Evolutionary conservation across 2,797 vertebrate genomes (phyloP).

Genomic region (Catamblyrhynchus diadema): DNA sequence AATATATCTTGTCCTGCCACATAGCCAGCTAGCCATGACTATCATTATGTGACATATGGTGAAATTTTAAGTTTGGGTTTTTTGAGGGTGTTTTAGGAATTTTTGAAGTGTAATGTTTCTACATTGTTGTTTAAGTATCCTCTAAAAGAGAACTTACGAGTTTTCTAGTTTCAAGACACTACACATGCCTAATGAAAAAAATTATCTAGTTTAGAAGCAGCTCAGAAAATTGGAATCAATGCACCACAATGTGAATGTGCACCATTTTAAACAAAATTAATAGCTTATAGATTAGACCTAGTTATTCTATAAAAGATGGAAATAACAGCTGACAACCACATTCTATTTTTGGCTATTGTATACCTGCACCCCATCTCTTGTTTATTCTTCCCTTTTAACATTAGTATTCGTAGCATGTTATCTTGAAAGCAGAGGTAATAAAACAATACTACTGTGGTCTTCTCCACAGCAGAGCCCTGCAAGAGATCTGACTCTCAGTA

Average conservation of each 20-base stretch:
- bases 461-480: slow-evolving; percentile 2
- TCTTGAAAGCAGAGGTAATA: slow-evolving; percentile 34
- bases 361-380: not conserved
- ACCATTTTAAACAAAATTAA: not conserved
- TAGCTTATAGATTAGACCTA: not conserved
- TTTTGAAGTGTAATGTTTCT: not conserved
- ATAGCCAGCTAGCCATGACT: not conserved
- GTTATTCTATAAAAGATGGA: not conserved
- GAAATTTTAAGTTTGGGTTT: not conserved
- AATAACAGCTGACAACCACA: not conserved
- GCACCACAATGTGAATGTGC: not conserved
- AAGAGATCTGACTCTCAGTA: not conserved
- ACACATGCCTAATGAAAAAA: not conserved
- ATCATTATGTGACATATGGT: fast-evolving
- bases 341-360: not conserved
- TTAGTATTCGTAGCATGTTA: slow-evolving; percentile 32
- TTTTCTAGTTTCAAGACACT: not conserved
- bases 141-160: not conserved
- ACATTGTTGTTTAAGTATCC: not conserved
- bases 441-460: slow-evolving; percentile 23
- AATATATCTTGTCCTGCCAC: not conserved
- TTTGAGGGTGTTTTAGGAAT: not conserved
- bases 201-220: not conserved
- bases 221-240: not conserved
- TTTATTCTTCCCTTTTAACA: not conserved